Base-by-base conservation (phyloP, 2,113 vertebrate species). In the Cynocephalus volans region DNA sequence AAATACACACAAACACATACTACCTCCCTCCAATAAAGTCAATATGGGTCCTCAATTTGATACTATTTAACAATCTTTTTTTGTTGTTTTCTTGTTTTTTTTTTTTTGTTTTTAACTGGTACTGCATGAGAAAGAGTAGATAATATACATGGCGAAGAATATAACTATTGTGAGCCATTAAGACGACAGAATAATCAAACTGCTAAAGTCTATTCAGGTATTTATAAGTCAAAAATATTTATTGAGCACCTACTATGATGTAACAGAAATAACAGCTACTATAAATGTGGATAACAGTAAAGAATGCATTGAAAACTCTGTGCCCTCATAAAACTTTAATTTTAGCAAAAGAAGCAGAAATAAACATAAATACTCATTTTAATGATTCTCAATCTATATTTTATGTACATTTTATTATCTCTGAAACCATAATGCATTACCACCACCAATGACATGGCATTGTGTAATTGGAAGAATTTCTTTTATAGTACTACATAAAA, bases 291-390 rank as follows among this genome's bases (percentile, higher is more conserved):
- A 64, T 73, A 84, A 33, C 41, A 73, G 12, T 60, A 9, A 79
- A 73, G 31, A 92, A 87, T 80, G 15, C 5, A 65, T 8, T 89
- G 31, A 81, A 58, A 82, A 85, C n/a, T 36, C 2, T 60, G 31
- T 89, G 7, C 3, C n/a, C 4, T 80, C 26, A n/a, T 80, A 21
- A 45, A 85, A 60, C 12, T 80, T 88, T 89, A 36, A 84, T 89
- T 84, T 24, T n/a, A 67, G 5, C 67, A 21, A 65, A 31, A 17
- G 8, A 84, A 80, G 28, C 17, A 80, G 54, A 52, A 76, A 88
- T 72, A 82, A 56, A 65, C 17, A 84, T 52, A 69, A 69, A 81
- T 48, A 41, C 11, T 89, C n/a, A 67, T 69, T 92, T 96, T 54
- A 58, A 56, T 41, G 52, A 86, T 6, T n/a, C 6, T 50, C 15